These are phyloP conservation scores for Salmo trutta DNA, from an alignment of 2,797 vertebrate species.

Conservation along the genomic window DNA sequence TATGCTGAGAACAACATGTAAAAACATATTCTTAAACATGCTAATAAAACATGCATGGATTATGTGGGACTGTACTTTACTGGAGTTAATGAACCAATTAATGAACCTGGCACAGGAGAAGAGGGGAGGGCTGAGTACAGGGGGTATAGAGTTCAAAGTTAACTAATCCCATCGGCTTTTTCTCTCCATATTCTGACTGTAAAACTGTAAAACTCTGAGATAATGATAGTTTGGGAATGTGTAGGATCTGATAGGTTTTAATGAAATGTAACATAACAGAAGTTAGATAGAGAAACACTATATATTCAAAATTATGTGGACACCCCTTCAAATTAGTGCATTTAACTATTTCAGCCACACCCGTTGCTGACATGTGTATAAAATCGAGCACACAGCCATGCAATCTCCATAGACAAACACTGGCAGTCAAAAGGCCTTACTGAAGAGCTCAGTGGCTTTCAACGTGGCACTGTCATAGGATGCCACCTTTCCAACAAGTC, in stretches of 20 bases:
- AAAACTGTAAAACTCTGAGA: too few species aligned
- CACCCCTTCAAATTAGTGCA: too few species aligned
- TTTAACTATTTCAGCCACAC: too few species aligned
- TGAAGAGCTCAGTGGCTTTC: too few species aligned
- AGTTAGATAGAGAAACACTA: background rate
- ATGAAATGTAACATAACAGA: background rate
- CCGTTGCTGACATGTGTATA: too few species aligned
- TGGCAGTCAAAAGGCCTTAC: too few species aligned
- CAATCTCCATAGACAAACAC: too few species aligned
- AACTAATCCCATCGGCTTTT: background rate
- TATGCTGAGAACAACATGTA: constrained; percentile 28
- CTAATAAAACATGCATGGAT: constrained; percentile 59
- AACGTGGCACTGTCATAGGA: too few species aligned
- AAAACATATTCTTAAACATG: constrained; percentile 40
- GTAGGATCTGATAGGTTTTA: background rate
- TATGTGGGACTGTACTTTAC: constrained; percentile 23
- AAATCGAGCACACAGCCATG: too few species aligned
- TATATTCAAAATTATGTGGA: too few species aligned
- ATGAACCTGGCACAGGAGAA: constrained; percentile 46
- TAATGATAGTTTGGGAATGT: too few species aligned
- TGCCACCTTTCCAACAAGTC: too few species aligned
- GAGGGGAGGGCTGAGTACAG: constrained; percentile 2
- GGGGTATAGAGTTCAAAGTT: background rate
- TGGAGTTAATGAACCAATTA: constrained; percentile 62
- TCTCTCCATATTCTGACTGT: background rate